Base-by-base conservation (phyloP, 2,888 invertebrate genomes). In the Pseudococcus jackbeardsleyi region DNA sequence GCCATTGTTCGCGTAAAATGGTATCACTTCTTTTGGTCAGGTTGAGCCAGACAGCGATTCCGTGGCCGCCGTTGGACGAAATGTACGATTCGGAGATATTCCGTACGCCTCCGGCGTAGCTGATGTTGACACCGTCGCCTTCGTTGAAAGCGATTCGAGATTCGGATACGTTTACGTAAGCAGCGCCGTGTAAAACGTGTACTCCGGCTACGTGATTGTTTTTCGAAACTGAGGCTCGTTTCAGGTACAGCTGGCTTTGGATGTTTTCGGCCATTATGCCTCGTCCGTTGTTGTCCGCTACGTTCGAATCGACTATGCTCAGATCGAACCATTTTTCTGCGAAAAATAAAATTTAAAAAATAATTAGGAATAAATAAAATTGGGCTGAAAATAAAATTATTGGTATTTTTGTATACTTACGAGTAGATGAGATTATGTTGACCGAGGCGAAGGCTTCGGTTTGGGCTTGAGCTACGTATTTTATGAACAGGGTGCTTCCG, bases 101-200 rank as follows among this genome's bases (percentile, higher is more conserved):
- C 89, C 97, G 94, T 90, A 96, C 96, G 0, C 99, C 99, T 0
- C 99, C 90, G 50, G 90, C 90, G 89, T 89, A 97, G 0, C 98
- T 98, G 15, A 99, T 95, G 91, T 99, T 99, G 12, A 99, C 93
- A 0, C 99, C 99, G 91, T 98, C 98, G 0, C 98, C 98, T 91
- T 95, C 94, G 91, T 99, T 99, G 90, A 96, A 96, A 22, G 96
- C 95, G 90, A 99, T 95, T 90, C 95, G 93, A 90, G 97, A 97
- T 90, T 96, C 95, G 26, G 99, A 98, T 4, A 99, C 93, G 91
- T 99, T 98, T 0, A 99, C 94, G 91, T 99, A 98, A 0, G 98
- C 98, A 0, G 96, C 98, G 2, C 99, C 99, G 90, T 95, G 96
- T 0, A 95, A 94, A 1, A 99, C 94, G 91, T 98, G 96, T 5